phyloP scores from a whole-genome alignment of 2,797 vertebrate species.

The Aythya fuligula region DNA sequence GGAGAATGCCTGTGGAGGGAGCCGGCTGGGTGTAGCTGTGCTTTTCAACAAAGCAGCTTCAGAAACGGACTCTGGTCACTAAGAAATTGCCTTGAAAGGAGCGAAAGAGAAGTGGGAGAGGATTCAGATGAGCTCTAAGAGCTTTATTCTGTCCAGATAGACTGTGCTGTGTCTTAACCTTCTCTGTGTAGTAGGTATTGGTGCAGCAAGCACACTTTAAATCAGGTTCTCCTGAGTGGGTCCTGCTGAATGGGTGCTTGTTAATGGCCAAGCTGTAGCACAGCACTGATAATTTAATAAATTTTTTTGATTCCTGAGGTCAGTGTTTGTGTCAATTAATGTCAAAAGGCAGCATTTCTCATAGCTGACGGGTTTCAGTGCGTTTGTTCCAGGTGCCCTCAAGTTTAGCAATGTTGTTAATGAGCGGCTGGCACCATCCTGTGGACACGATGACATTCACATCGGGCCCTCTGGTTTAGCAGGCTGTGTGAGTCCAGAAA shows the following conservation, averaged over 20 bases:
- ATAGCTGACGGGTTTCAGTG: fast-evolving
- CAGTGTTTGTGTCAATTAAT: fast-evolving
- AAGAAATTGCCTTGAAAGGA: neutral
- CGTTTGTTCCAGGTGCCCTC: fast-evolving
- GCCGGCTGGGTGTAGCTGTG: neutral
- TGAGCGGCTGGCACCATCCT: slow-evolving; percentile 32
- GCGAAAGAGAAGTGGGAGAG: neutral
- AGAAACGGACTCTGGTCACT: neutral
- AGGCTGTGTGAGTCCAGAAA: fast-evolving
- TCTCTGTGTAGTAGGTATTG: neutral
- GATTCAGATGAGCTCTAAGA: neutral
- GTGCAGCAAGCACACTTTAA: fast-evolving
- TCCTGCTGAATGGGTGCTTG: neutral
- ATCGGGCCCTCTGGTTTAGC: neutral
- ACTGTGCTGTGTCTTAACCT: neutral
- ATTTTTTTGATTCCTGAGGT: neutral
- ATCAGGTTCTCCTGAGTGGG: fast-evolving
- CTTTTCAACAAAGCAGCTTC: neutral
- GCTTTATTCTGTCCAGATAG: neutral
- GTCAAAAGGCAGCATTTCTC: fast-evolving
- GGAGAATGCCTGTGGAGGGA: neutral
- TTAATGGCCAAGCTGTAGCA: neutral
- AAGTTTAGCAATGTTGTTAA: fast-evolving
- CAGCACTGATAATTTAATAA: neutral
- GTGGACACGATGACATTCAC: neutral